A percentile compares a stretch with the other conserved stretches of the same genome.
These are phyloP conservation scores for Agonopterix alstromeriana DNA, from an alignment of 2,888 invertebrate species.

Conservation along the genomic window DNA sequence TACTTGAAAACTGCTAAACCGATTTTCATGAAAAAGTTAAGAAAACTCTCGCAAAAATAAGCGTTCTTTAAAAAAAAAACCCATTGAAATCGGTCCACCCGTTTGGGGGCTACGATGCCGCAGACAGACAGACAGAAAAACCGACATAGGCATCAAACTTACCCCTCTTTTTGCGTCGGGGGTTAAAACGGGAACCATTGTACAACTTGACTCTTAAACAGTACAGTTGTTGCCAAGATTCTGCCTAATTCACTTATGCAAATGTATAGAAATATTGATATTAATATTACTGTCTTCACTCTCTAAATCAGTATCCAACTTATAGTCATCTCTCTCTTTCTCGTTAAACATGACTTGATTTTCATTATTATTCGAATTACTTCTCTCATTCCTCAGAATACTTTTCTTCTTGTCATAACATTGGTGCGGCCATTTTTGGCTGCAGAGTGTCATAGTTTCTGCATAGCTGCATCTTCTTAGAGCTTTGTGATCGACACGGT, in stretches of 20 bases:
- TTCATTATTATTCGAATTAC: constrained; percentile 38
- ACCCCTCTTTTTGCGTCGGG: too few species aligned
- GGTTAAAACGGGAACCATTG: not conserved
- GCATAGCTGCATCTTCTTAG: constrained; percentile 36
- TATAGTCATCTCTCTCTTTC: constrained; percentile 19
- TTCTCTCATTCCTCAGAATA: constrained; percentile 25
- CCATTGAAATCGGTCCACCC: too few species aligned
- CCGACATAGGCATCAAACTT: too few species aligned
- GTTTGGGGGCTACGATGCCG: too few species aligned
- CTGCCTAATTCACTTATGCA: constrained; percentile 11
- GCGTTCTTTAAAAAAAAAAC: too few species aligned
- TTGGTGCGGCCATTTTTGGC: constrained; percentile 39
- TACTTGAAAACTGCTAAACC: too few species aligned
- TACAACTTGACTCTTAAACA: not conserved
- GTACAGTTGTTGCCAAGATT: not conserved
- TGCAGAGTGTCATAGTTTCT: constrained; percentile 39
- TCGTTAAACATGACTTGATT: constrained; percentile 28
- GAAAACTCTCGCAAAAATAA: too few species aligned
- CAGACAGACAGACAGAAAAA: too few species aligned
- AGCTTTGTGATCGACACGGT: constrained; percentile 26
- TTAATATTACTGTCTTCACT: constrained; percentile 19
- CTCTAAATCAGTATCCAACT: constrained; percentile 10
- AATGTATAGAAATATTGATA: constrained; percentile 19
- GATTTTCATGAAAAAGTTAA: too few species aligned
- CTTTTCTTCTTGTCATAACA: constrained; percentile 28